phyloP scores from a whole-genome alignment of 2,113 vertebrate species.

The Porphyrio hochstetteri region DNA sequence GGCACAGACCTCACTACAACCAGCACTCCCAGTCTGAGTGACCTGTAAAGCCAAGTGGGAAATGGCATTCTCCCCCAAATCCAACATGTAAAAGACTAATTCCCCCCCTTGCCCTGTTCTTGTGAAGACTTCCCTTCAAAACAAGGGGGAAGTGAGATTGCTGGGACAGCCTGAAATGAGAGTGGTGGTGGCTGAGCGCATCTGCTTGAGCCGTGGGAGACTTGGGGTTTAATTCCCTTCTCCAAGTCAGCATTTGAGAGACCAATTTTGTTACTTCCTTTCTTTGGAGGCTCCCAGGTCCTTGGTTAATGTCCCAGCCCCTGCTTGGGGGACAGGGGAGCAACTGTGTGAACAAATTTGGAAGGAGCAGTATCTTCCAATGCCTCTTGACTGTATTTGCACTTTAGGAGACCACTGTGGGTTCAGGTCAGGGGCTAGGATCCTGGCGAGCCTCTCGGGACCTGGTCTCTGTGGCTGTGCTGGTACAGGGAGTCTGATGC shows the following conservation, averaged over 20 bases:
- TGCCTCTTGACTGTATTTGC: conserved; percentile 21
- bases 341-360: background rate
- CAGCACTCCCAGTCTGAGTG: background rate
- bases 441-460: background rate
- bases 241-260: background rate
- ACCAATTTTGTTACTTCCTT: too few species aligned
- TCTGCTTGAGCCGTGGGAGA: background rate
- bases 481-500: background rate
- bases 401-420: conserved; percentile 35
- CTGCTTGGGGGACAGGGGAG: background rate
- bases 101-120: accelerated
- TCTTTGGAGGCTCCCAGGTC: background rate
- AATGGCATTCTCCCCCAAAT: background rate
- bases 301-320: background rate
- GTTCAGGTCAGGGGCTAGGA: background rate
- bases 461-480: background rate
- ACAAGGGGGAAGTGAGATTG: background rate
- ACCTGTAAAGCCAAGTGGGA: background rate
- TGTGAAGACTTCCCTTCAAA: background rate
- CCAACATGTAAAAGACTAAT: background rate
- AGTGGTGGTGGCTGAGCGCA: background rate
- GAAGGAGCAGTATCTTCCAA: background rate
- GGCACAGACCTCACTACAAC: background rate
- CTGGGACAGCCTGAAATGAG: background rate
- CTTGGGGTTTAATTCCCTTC: background rate